phyloP scores from a whole-genome alignment of 1,140 invertebrate genomes.

The Trypoxylus dichotomus region DNA sequence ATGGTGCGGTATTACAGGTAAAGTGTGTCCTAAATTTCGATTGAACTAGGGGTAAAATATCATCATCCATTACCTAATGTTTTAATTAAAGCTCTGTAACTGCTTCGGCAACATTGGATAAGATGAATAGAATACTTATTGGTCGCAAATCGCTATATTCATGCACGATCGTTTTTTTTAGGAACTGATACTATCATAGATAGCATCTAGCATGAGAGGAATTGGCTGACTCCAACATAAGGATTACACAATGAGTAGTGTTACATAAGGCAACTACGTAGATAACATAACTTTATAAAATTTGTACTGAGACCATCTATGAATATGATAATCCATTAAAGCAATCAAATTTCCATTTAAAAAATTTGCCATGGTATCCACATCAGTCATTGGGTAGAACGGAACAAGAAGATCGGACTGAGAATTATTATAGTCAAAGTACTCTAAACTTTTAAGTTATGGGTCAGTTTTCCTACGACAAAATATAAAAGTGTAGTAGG shows the following conservation, averaged over 20 bases:
- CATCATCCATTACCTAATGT: too few species aligned
- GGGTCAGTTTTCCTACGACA: neutral
- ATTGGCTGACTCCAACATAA: too few species aligned
- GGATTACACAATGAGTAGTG: too few species aligned
- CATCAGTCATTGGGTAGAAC: neutral
- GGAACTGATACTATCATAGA: neutral
- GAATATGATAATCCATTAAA: constrained; percentile 13
- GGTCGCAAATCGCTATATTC: neutral
- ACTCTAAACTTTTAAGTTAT: neutral
- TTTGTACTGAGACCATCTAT: constrained; percentile 5
- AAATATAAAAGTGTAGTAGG: neutral
- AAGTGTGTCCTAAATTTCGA: constrained; percentile 2
- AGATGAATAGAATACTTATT: constrained; percentile 6
- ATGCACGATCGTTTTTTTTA: neutral
- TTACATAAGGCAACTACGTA: neutral
- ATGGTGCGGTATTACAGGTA: neutral
- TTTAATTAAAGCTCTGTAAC: neutral
- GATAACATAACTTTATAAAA: constrained; percentile 2
- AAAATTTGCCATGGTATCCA: neutral
- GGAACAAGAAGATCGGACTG: neutral
- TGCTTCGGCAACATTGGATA: neutral
- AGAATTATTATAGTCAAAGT: neutral
- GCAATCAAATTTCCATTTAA: neutral
- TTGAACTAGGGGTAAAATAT: neutral
- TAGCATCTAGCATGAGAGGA: neutral